These are phyloP conservation scores for Tragelaphus imberbis DNA, from an alignment of 2,113 vertebrate species.

Conservation along the genomic window DNA sequence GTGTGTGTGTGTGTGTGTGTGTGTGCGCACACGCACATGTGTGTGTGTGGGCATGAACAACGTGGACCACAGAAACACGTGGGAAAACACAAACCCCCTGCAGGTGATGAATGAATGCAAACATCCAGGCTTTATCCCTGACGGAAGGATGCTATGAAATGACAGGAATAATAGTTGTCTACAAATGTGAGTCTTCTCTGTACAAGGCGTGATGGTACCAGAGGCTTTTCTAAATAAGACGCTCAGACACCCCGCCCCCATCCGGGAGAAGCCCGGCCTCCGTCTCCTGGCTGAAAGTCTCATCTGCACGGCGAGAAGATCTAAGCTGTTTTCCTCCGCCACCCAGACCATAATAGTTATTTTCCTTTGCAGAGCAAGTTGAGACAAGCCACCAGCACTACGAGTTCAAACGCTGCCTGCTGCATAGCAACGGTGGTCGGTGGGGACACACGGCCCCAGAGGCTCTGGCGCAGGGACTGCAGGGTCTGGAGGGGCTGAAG, in stretches of 20 bases:
- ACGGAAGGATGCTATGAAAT: not conserved
- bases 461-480: not conserved
- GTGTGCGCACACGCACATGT: accelerated
- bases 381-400: not conserved
- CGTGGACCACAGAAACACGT: not conserved
- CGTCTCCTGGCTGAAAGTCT: not conserved
- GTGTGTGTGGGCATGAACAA: accelerated
- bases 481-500: not conserved
- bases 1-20: accelerated
- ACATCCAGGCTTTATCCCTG: not conserved
- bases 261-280: not conserved
- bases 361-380: not conserved
- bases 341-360: not conserved
- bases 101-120: not conserved
- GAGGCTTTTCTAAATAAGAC: not conserved
- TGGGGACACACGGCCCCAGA: accelerated
- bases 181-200: not conserved
- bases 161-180: accelerated
- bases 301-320: not conserved
- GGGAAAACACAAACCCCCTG: not conserved
- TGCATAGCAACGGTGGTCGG: accelerated
- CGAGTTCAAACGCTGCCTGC: accelerated
- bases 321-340: not conserved
- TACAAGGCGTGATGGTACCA: not conserved
- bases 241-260: accelerated